phyloP scores from a whole-genome alignment of 2,888 invertebrate species.

The Ophion slaviceki region DNA sequence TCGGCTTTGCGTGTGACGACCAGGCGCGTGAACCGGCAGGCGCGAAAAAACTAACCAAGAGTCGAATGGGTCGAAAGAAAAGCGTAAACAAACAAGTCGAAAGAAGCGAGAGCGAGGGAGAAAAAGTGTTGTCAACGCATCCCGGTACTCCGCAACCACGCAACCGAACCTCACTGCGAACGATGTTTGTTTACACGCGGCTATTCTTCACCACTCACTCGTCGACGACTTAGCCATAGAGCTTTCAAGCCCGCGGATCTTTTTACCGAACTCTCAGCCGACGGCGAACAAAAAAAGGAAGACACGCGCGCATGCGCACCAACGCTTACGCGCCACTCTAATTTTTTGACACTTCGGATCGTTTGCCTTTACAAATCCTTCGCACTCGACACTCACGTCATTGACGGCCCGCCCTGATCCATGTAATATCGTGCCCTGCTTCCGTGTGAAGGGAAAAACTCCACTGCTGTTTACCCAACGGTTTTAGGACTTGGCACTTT shows the following conservation, averaged over 20 bases:
- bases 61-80: neutral
- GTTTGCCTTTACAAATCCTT: slow-evolving; percentile 16
- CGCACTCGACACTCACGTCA: neutral
- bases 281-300: neutral
- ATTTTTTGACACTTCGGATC: neutral
- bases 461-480: neutral
- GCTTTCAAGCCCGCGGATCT: neutral
- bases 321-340: neutral
- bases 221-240: neutral
- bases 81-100: neutral
- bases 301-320: neutral
- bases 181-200: slow-evolving; percentile 13
- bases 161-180: neutral
- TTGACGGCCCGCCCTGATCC: neutral
- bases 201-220: slow-evolving; percentile 39
- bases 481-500: neutral
- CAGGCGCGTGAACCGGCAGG: slow-evolving; percentile 9
- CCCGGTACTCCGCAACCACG: neutral
- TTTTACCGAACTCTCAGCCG: neutral
- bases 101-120: neutral
- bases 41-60: neutral
- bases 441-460: neutral
- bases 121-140: slow-evolving; percentile 24
- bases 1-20: neutral
- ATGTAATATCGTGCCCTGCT: neutral